Evolutionary conservation across 2,888 invertebrate genomes (phyloP), one percentile per base, ranked within the genome.

Genomic region (Minunthozetes semirufus): DNA sequence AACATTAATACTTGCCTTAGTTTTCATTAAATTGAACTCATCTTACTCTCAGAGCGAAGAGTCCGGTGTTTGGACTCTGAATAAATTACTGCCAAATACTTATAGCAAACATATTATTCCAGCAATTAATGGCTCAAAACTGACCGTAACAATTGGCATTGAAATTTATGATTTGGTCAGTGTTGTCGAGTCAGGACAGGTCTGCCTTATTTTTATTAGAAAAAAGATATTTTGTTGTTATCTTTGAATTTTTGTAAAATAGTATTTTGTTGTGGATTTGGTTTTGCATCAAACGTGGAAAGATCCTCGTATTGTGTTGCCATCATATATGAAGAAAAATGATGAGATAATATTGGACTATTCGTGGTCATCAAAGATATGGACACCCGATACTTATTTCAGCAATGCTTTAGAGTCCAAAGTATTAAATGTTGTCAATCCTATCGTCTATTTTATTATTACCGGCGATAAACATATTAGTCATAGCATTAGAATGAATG

Each of bases 21-120:
- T 42, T 42, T 68, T 19, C 1, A 19, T 42, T 3, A 68, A 22
- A 42, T 42, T 68, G 0, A 3, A 42, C 0, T 1, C 5, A 42
- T n/a, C 8, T 11, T 11, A 17, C 8, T 13, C 42, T 42, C n/a
- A 68, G n/a, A 68, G 22, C 22, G 38, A 68, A 22, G 42, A 15
- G 4, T n/a, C 61, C n/a, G 33, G 13, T n/a, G 22, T 11, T 72
- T 72, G 72, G 72, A n/a, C 56, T 17, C 22, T 72, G n/a, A 46
- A 66, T 66, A 46, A 73, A 13, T 29, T 73, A 15, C n/a, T 73
- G n/a, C 73, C 73, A 6, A 42, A 46, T 3, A 48, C 48, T 19
- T 73, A 73, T 66, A 73, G 66, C 46, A 63, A 50, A 42, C 33
- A 48, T 38, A 29, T 17, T 1, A 46, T 59, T 63, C 73, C 73